Base-by-base conservation (phyloP, 2,888 invertebrate species). In the Saturnia pavonia region DNA sequence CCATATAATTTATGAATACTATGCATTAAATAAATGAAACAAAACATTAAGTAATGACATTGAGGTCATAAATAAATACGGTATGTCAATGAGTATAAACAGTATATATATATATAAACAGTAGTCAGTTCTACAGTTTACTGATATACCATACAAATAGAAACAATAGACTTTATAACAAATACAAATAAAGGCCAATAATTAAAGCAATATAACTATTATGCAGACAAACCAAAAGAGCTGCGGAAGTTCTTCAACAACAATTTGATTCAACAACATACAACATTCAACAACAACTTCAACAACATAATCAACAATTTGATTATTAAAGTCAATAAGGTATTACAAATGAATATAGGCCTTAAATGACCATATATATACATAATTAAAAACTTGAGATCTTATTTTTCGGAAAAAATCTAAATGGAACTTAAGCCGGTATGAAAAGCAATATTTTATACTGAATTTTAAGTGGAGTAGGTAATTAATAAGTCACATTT, bases 21-120 rank as follows among this genome's bases (percentile, higher is more conserved):
- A 27, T 60, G 57, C 57, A 60, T 60, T 60, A 60, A 25, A 60
- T 60, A 60, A 60, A 60, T 60, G 25, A 60, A 60, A 60, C 25
- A 6, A 22, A 54, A 25, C 27, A 27, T 60, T 60, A 12, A 57
- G 57, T 57, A 57, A 57, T 57, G 11, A 22, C 57, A 57, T 57
- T 25, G 27, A 60, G 57, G 14, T 60, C 57, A 27, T 60, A 60
- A 60, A 60, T 27, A 60, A 54, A 60, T 60, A 60, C 14, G 57
- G 25, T 60, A 60, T 27, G 57, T 27, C 57, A 27, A 60, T 60
- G 25, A 60, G 1, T 16, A 48, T 48, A 48, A 45, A 45, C 12
- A n/a, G 51, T 51, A 19, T 51, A 6, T 9, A 22, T 25, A 57
- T 25, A n/a, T n/a, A n/a, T n/a, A n/a, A n/a, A 51, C 9, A 51